Percentiles rank a stretch among this genome's conserved stretches.
Evolutionary conservation across 2,797 vertebrate species (phyloP).

Genomic region (Phrynocephalus guinanensis): DNA sequence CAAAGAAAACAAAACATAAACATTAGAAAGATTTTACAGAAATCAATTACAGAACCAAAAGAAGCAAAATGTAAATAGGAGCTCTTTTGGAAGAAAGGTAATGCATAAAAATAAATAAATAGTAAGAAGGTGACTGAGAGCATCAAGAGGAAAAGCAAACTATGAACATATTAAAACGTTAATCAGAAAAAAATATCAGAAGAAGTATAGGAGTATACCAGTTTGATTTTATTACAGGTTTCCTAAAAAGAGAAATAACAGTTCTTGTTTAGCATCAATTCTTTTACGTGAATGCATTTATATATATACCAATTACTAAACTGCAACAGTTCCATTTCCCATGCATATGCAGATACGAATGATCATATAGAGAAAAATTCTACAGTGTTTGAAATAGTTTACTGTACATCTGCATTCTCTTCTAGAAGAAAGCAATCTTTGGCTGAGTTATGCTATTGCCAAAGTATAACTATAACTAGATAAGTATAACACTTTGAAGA

Average conservation of each 20-base stretch:
- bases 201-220: not conserved
- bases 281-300: conserved; percentile 2
- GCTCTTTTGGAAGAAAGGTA: too few species aligned
- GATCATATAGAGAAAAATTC: conserved; percentile 33
- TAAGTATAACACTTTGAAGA: conserved; percentile 43
- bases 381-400: conserved; percentile 24
- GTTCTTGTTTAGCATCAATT: not conserved
- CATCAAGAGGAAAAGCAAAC: not conserved
- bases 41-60: too few species aligned
- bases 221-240: not conserved
- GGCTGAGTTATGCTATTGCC: conserved; percentile 45
- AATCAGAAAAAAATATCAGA: not conserved
- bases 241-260: not conserved
- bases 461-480: conserved; percentile 19
- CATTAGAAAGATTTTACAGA: not conserved
- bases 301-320: conserved; percentile 8
- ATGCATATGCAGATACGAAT: not conserved
- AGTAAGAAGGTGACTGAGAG: not conserved
- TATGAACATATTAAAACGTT: not conserved
- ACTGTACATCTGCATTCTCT: conserved; percentile 37
- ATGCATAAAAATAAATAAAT: not conserved
- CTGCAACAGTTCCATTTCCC: conserved; percentile 9
- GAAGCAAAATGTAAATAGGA: not conserved
- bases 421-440: conserved; percentile 44
- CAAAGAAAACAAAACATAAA: not conserved